These are phyloP conservation scores for Drosophila kohkoa DNA, from an alignment of 1,140 invertebrate genomes.

Conservation along the genomic window DNA sequence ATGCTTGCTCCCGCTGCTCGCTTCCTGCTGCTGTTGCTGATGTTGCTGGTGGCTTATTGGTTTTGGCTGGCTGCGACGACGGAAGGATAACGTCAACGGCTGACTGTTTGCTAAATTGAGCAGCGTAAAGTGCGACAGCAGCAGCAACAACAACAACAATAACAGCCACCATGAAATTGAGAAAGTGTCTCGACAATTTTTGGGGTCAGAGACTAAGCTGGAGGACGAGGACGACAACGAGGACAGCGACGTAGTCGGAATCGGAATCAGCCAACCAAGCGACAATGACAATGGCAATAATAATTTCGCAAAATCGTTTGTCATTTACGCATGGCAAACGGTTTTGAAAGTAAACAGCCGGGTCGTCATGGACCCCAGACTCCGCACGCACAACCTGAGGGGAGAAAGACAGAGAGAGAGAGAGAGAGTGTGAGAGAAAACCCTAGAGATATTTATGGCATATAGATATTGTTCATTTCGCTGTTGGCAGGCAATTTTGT, in stretches of 20 bases:
- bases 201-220: conserved; percentile 27
- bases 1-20: conserved; percentile 46
- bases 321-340: conserved; percentile 83
- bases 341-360: conserved; percentile 82
- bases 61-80: conserved; percentile 67
- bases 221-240: neutral
- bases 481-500: conserved; percentile 81
- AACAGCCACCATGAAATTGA: conserved; percentile 33
- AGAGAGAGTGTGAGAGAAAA: conserved; percentile 15
- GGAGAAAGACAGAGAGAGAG: neutral
- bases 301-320: conserved; percentile 83
- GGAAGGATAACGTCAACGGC: conserved; percentile 82
- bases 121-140: conserved; percentile 77
- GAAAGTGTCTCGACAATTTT: conserved; percentile 47
- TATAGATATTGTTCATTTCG: conserved; percentile 78
- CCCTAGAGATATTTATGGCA: conserved; percentile 76
- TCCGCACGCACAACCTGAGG: conserved; percentile 9
- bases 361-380: conserved; percentile 67
- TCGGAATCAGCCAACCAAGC: conserved; percentile 45
- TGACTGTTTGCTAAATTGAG: conserved; percentile 82
- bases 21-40: conserved; percentile 20
- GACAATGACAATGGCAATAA: conserved; percentile 81
- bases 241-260: conserved; percentile 15
- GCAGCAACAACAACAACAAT: conserved; percentile 38
- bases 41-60: conserved; percentile 78